A percentile compares a stretch with the other conserved stretches of the same genome.
phyloP scores from a whole-genome alignment of 2,888 invertebrate species.

The Mythimna loreyi region DNA sequence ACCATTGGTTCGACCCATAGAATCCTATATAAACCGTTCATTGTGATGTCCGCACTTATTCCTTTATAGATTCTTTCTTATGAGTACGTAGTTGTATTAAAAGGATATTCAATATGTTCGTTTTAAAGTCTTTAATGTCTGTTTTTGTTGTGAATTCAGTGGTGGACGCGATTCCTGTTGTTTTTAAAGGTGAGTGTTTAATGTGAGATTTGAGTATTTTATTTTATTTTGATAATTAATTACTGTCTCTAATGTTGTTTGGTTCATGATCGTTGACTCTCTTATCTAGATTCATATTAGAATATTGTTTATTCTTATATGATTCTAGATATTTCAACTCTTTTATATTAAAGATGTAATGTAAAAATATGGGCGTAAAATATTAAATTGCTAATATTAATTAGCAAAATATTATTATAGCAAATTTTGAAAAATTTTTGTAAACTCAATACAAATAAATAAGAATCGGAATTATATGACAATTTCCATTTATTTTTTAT shows the following conservation, averaged over 20 bases:
- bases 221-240: neutral
- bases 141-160: conserved; percentile 54
- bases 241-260: neutral
- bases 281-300: neutral
- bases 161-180: conserved; percentile 70
- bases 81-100: conserved; percentile 43
- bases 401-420: neutral
- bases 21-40: conserved; percentile 67
- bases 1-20: conserved; percentile 58
- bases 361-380: neutral
- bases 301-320: neutral
- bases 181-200: conserved; percentile 75
- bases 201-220: neutral
- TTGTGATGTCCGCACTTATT: conserved; percentile 59
- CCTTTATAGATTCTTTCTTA: conserved; percentile 53
- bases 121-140: conserved; percentile 45
- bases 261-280: neutral
- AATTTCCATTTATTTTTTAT: neutral
- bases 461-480: neutral
- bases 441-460: neutral
- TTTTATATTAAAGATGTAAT: neutral
- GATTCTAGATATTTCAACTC: neutral
- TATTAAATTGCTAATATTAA: neutral
- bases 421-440: neutral
- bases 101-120: conserved; percentile 52